These are phyloP conservation scores for Glossosoma conforme DNA, from an alignment of 1,140 invertebrate species.

Conservation along the genomic window DNA sequence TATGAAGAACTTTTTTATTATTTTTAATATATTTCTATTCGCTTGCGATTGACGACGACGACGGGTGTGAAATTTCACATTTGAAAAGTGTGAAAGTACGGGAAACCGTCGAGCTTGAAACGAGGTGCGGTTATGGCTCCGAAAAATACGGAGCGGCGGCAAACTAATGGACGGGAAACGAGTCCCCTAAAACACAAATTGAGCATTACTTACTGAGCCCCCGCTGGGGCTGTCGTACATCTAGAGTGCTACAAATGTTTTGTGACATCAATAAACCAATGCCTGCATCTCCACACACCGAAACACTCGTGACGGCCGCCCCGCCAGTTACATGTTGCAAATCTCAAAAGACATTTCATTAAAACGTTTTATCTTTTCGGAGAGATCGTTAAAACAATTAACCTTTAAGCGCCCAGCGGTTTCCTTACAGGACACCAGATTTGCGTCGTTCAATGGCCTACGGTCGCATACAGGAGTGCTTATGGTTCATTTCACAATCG, in stretches of 20 bases:
- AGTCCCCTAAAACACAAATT: not conserved
- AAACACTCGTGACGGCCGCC: not conserved
- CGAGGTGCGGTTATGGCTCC: too few species aligned
- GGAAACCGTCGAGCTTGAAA: too few species aligned
- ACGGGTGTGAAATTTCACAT: too few species aligned
- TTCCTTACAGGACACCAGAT: too few species aligned
- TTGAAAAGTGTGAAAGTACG: too few species aligned
- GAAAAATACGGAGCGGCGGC: not conserved
- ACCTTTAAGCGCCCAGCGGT: too few species aligned
- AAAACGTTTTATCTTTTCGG: too few species aligned
- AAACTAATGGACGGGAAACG: not conserved
- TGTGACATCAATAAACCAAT: constrained; percentile 25
- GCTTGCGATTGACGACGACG: not conserved
- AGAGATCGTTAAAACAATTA: too few species aligned
- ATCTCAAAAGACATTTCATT: not conserved
- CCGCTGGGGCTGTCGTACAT: not conserved
- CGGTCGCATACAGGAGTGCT: too few species aligned
- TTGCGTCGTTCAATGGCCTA: too few species aligned
- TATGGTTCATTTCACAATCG: too few species aligned
- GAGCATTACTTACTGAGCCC: not conserved
- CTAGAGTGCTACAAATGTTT: constrained; percentile 26
- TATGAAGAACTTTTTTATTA: constrained; percentile 13
- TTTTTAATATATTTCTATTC: constrained; percentile 1
- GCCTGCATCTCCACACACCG: constrained; percentile 12
- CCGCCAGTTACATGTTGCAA: not conserved